Base-by-base conservation (phyloP, 2,797 vertebrate genomes). In the Leptatherina wallacei region DNA sequence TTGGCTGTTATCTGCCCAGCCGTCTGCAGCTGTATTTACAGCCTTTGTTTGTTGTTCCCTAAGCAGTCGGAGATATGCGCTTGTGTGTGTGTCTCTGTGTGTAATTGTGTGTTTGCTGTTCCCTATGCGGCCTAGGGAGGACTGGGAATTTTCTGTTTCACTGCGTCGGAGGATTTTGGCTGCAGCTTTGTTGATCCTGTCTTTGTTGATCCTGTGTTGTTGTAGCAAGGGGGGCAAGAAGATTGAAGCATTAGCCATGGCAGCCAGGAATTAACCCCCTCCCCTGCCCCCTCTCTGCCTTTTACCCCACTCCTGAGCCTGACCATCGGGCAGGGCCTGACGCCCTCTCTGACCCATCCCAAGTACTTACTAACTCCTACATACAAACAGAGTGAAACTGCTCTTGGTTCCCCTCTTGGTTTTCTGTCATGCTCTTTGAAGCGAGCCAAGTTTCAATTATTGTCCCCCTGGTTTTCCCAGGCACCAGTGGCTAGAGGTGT, bases 81-180 rank as follows among this genome's bases (percentile, higher is more conserved):
- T 10, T 77, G 64, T 71, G 75, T 69, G 80, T 74, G 73, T 74
- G 73, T 75, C 40, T 69, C 72, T 81, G 67, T 81, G 72, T 84
- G 77, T 72, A 64, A 68, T 81, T 89, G 86, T 91, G 89, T 92
- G 86, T 90, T 85, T 95, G 95, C 93, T 94, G 95, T 96, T 95
- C 89, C 95, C 94, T 94, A 90, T 94, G 95, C 95, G 94, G 96
- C 94, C 94, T 84, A 80, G 78, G 88, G 93, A 94, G 81, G 86
- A 94, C 94, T 95, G 95, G 94, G 96, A 95, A 96, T 96, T 97
- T 96, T 96, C 96, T 96, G 96, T 97, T 96, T 96, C 96, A 96
- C 94, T 96, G 96, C 92, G 91, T 96, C 93, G 92, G 94, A 96
- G 96, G 96, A 96, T 97, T 97, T 96, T 95, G 94, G 95, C 94